Evolutionary conservation across 2,888 invertebrate genomes (phyloP).

Genomic region (Ptychoptera contaminata): DNA sequence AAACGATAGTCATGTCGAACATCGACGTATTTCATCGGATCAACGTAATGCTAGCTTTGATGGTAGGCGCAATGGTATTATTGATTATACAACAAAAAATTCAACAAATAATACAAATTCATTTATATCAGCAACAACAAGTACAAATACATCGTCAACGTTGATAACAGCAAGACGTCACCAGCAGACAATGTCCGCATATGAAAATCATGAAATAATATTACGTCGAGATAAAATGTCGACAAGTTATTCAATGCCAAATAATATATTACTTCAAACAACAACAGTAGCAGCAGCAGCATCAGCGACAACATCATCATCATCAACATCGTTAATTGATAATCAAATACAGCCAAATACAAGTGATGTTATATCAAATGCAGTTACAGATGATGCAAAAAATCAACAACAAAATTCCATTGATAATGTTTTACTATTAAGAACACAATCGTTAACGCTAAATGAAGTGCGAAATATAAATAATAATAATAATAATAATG

Average conservation of each 20-base stretch:
- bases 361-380: slow-evolving; percentile 4
- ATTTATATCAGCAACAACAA: slow-evolving; percentile 8
- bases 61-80: slow-evolving; percentile 30
- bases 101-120: too few relatives aligned
- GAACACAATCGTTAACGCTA: background rate
- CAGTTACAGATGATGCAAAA: slow-evolving; percentile 13
- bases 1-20: slow-evolving; percentile 20
- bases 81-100: slow-evolving; percentile 11
- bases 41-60: slow-evolving; percentile 25
- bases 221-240: too few relatives aligned
- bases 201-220: slow-evolving; percentile 30
- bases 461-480: slow-evolving; percentile 21
- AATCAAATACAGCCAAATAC: background rate
- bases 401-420: slow-evolving; percentile 7
- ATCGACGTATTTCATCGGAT: slow-evolving; percentile 24
- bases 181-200: slow-evolving; percentile 25
- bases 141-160: slow-evolving; percentile 10
- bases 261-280: too few relatives aligned
- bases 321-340: too few relatives aligned
- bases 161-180: slow-evolving; percentile 14
- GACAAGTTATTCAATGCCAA: too few relatives aligned
- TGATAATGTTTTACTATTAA: too few relatives aligned
- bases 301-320: too few relatives aligned
- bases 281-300: too few relatives aligned
- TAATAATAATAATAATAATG: slow-evolving; percentile 2